Evolutionary conservation across 2,113 vertebrate genomes (phyloP), one percentile per base, ranked within the genome.

Genomic region (Sialia sialis): DNA sequence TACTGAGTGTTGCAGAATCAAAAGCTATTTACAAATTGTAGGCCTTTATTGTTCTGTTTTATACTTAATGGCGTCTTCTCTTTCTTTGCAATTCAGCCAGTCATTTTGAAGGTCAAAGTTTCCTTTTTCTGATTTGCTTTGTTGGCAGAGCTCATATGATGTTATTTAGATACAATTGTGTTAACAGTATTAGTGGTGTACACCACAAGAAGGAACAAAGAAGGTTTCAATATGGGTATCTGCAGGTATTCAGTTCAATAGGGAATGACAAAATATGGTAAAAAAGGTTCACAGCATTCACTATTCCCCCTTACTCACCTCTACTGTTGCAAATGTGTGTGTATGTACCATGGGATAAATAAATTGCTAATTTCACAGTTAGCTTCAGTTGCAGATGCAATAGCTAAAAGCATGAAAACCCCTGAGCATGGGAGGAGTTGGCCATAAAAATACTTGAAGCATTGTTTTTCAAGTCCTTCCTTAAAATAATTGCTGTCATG

Each of bases 341-440:
- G 4, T 78, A 21, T 15, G n/a, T 84, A 77, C 52, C 89, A 60
- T 87, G 94, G 95, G 84, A 95, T 92, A 84, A 94, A 91, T 92
- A 89, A 95, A 94, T 81, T 38, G 49, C 38, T 78, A 94, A 79
- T 96, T 94, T 96, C 69, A 94, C 94, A 79, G 91, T 81, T 93
- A 94, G 69, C 41, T 89, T 92, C 52, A 81, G 76, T 90, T 90
- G 68, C 90, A 92, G 72, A 86, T 88, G 67, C 70, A 90, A 84
- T 36, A 81, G 64, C 90, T 90, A 67, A 77, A 95, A 88, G 76
- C 76, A 84, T 78, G 64, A 87, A 96, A 94, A 87, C 80, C 89
- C 86, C 32, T 87, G 91, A 91, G 94, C 77, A 79, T 89, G 91
- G 96, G 93, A 95, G 89, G 89, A 91, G 80, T 76, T 94, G 4